Conservation (phyloP, 2,113 vertebrate species). For the Marmota monax region DNA sequence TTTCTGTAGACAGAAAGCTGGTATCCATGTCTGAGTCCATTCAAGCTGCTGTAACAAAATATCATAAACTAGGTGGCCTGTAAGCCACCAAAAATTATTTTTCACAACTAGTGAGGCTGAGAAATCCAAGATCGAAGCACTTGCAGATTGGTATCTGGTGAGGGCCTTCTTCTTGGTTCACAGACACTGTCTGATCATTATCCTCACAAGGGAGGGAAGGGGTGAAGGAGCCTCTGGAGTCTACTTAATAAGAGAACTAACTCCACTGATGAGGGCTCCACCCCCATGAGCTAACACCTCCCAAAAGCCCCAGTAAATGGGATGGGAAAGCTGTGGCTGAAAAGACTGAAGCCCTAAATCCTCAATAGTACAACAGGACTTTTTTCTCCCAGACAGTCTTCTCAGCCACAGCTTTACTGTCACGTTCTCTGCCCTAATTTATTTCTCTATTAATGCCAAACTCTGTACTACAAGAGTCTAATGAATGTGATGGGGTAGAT, state of each 20-base stretch:
- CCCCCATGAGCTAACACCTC: neutral
- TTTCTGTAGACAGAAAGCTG: neutral
- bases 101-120: neutral
- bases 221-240: too few relatives aligned
- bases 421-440: conserved; percentile 1
- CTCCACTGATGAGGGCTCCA: neutral
- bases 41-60: neutral
- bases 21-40: neutral
- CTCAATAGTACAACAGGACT: neutral
- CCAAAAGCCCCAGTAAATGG: neutral
- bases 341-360: conserved; percentile 19
- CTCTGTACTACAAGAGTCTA: conserved; percentile 40
- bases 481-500: neutral
- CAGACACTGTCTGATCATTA: neutral
- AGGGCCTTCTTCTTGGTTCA: neutral
- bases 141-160: neutral
- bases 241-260: neutral
- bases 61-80: too few relatives aligned
- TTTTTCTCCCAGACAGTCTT: neutral
- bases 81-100: neutral
- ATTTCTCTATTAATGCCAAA: conserved; percentile 36
- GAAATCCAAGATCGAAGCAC: neutral
- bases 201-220: neutral
- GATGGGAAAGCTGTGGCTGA: neutral
- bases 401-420: neutral